phyloP scores from a whole-genome alignment of 1,140 invertebrate genomes.

The Phymorhynchus buccinoides region DNA sequence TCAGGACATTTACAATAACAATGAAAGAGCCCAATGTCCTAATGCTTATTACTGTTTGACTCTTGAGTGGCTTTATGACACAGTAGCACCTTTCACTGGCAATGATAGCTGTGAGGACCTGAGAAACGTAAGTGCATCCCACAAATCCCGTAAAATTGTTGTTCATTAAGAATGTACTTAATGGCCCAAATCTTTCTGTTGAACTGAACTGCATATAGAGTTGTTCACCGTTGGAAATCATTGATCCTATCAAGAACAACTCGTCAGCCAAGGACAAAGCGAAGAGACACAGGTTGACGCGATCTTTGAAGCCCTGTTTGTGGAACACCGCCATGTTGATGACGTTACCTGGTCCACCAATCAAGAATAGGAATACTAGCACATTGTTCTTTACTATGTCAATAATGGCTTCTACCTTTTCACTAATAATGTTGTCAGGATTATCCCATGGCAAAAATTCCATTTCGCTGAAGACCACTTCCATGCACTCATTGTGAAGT shows the following conservation, averaged over 20 bases:
- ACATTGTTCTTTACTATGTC: not conserved
- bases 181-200: not conserved
- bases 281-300: slow-evolving; percentile 9
- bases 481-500: too few relatives aligned
- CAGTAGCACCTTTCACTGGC: too few relatives aligned
- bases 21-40: too few relatives aligned
- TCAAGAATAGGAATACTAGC: not conserved
- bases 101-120: not conserved
- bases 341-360: slow-evolving; percentile 11
- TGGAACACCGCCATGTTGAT: slow-evolving; percentile 28
- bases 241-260: not conserved
- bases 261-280: slow-evolving; percentile 13
- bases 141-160: too few relatives aligned
- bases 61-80: too few relatives aligned
- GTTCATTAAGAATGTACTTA: not conserved
- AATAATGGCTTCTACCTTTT: not conserved
- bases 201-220: not conserved
- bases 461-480: too few relatives aligned
- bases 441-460: not conserved
- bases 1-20: too few relatives aligned
- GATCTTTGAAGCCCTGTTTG: not conserved
- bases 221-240: not conserved
- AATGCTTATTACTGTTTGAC: too few relatives aligned
- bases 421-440: not conserved
- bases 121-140: too few relatives aligned